These are phyloP conservation scores for Dryobotodes eremita DNA, from an alignment of 2,888 invertebrate species.

Conservation along the genomic window DNA sequence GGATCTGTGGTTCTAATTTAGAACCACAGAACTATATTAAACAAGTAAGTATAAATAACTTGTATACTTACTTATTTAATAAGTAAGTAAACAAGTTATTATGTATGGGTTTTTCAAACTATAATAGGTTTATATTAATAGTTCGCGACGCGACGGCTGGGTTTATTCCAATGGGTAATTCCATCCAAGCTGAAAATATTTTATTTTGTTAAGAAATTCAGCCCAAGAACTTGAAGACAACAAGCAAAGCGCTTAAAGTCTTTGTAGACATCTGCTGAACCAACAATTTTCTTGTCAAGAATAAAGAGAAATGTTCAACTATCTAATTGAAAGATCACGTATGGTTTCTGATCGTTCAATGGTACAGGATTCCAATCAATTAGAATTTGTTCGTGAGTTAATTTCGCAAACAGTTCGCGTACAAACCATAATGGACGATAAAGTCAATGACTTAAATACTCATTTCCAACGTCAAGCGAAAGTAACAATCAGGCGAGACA, in stretches of 20 bases:
- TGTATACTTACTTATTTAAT: no score
- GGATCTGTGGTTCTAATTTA: not conserved
- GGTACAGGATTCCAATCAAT: slow-evolving; percentile 47
- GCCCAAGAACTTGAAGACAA: not conserved
- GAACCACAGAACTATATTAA: no score
- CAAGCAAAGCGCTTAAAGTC: not conserved
- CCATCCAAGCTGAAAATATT: not conserved
- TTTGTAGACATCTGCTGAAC: not conserved
- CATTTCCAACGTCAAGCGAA: slow-evolving; percentile 21
- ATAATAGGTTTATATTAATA: not conserved
- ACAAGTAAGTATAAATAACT: not conserved
- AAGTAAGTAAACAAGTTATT: not conserved
- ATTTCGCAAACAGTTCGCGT: slow-evolving; percentile 30
- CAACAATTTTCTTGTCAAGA: not conserved
- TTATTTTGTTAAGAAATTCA: not conserved
- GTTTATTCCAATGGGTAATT: not conserved
- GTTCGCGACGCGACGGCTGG: not conserved
- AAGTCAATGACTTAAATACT: slow-evolving; percentile 3
- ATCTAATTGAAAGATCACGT: slow-evolving; percentile 37
- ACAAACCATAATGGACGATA: slow-evolving; percentile 19
- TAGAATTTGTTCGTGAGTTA: slow-evolving; percentile 43
- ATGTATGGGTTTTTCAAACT: slow-evolving; percentile 24
- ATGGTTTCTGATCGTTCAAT: slow-evolving; percentile 46
- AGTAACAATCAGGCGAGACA: slow-evolving; percentile 4
- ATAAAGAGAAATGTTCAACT: slow-evolving; percentile 23